Evolutionary conservation across 2,113 vertebrate species (phyloP).

Genomic region (Noctilio leporinus): DNA sequence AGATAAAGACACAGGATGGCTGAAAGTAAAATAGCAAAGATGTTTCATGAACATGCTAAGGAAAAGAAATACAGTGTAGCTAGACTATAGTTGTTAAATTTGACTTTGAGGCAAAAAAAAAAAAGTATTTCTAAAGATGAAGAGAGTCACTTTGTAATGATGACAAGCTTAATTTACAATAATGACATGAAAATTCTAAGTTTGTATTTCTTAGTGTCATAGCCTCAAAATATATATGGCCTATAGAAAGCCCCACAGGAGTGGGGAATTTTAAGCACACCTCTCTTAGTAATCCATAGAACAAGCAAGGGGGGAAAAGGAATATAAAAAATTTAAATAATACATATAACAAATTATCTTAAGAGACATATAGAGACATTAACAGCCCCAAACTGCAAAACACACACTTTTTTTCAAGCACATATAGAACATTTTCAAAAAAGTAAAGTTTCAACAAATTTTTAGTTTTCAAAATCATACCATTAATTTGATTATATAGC

Average conservation of each 20-base stretch:
- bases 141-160: neutral
- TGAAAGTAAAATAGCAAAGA: slow-evolving; percentile 21
- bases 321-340: neutral
- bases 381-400: neutral
- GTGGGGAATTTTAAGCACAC: neutral
- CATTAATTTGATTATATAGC: neutral
- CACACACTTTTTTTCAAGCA: neutral
- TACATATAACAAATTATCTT: neutral
- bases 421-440: neutral
- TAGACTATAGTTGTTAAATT: neutral
- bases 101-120: neutral
- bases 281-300: neutral
- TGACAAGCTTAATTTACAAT: neutral
- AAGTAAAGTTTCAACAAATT: neutral
- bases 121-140: slow-evolving; percentile 13
- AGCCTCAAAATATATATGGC: neutral
- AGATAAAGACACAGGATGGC: neutral
- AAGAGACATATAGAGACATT: neutral
- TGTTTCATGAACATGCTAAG: neutral
- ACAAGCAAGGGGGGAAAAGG: neutral
- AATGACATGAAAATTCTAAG: neutral
- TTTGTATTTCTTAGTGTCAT: neutral
- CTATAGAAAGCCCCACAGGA: neutral
- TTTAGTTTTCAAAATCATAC: neutral
- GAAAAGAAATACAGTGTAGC: neutral